Evolutionary conservation across 30 jellyfish, hydroid and myxozoan genomes (phyloP).

Genomic region (Sanderia malayensis): DNA sequence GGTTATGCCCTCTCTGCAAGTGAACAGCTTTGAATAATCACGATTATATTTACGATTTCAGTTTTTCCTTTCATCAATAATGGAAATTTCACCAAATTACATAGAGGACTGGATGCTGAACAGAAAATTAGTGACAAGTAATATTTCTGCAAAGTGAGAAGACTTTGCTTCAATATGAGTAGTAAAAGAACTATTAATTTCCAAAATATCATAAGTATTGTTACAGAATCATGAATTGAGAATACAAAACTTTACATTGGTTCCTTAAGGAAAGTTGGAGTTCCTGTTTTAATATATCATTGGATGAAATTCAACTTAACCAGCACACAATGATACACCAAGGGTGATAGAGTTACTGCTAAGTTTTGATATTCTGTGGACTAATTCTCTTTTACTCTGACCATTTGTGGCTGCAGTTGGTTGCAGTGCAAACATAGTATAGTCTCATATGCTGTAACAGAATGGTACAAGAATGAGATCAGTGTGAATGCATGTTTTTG

Average conservation of each 20-base stretch:
- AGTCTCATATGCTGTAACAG: conserved; percentile 90
- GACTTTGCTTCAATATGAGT: too few relatives aligned
- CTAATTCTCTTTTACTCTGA: too few relatives aligned
- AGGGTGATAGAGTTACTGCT: too few relatives aligned
- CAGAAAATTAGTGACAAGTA: conserved; percentile 34
- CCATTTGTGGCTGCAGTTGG: conserved; percentile 92
- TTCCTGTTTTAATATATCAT: too few relatives aligned
- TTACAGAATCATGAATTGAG: too few relatives aligned
- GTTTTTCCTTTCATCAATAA: conserved; percentile 48
- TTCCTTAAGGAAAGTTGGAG: too few relatives aligned
- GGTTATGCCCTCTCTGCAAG: not conserved
- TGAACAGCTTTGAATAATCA: not conserved
- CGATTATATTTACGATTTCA: conserved; percentile 2
- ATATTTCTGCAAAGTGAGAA: not conserved
- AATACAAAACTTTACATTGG: too few relatives aligned
- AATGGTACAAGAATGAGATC: not conserved
- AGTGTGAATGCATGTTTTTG: not conserved
- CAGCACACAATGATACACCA: too few relatives aligned
- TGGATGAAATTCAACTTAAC: too few relatives aligned
- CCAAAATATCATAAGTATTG: too few relatives aligned
- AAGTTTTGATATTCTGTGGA: too few relatives aligned
- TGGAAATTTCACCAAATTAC: conserved; percentile 50
- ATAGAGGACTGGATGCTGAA: conserved; percentile 71
- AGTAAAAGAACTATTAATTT: too few relatives aligned
- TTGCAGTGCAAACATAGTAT: conserved; percentile 95